Evolutionary conservation across 2,888 invertebrate species (phyloP).

Genomic region (Athalia cordata): DNA sequence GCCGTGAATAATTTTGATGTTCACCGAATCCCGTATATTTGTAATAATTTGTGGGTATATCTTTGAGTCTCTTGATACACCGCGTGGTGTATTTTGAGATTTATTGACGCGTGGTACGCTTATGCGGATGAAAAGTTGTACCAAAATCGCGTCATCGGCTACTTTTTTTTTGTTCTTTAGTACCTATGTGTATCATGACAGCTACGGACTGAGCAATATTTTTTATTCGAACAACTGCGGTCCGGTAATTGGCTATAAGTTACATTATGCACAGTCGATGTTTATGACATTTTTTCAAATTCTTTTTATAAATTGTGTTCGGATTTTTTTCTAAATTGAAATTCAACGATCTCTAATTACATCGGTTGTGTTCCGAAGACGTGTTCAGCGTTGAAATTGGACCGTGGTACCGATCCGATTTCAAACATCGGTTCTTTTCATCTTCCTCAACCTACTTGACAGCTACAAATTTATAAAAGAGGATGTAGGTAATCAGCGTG

Average conservation of each 20-base stretch:
- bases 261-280: background rate
- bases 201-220: slow-evolving; percentile 6
- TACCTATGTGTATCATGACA: background rate
- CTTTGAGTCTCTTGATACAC: no score
- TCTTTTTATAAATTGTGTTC: background rate
- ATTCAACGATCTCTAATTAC: slow-evolving; percentile 27
- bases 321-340: slow-evolving; percentile 7
- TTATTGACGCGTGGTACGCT: no score
- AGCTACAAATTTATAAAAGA: slow-evolving; percentile 28
- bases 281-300: no score
- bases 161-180: no score
- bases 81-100: no score
- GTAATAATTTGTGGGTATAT: no score
- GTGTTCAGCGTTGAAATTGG: slow-evolving; percentile 28
- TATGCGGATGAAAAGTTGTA: no score
- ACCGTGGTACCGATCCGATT: slow-evolving; percentile 9
- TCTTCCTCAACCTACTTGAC: slow-evolving; percentile 17
- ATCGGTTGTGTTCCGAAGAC: background rate
- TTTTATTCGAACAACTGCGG: no score
- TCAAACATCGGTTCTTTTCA: slow-evolving; percentile 22
- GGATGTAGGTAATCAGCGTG: slow-evolving; percentile 24
- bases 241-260: background rate
- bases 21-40: no score
- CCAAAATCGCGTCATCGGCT: background rate
- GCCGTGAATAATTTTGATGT: no score